A percentile compares a stretch with the other conserved stretches of the same genome.
These are phyloP conservation scores for Esperia sulphurella DNA, from an alignment of 2,888 invertebrate species.

Conservation along the genomic window DNA sequence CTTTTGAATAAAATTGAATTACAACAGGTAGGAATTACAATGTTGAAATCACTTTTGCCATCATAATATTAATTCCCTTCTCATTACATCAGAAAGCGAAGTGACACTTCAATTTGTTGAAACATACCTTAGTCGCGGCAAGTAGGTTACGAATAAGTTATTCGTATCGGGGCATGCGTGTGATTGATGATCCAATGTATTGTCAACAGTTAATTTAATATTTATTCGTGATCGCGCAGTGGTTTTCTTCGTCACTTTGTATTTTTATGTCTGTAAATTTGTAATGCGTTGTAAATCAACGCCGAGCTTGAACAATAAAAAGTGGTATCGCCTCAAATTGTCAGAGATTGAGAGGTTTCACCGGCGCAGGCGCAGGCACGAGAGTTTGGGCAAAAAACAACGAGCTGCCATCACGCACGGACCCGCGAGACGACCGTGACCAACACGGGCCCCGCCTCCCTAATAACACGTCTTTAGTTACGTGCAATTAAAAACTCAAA, in stretches of 20 bases:
- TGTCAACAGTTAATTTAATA: slow-evolving; percentile 58
- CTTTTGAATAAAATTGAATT: background rate
- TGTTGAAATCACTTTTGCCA: slow-evolving; percentile 26
- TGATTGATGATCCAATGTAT: slow-evolving; percentile 51
- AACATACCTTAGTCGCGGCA: slow-evolving; percentile 27
- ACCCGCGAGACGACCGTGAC: slow-evolving; percentile 57
- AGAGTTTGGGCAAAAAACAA: slow-evolving; percentile 24
- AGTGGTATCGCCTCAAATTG: slow-evolving; percentile 35
- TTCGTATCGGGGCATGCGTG: slow-evolving; percentile 41
- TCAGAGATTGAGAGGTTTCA: slow-evolving; percentile 38
- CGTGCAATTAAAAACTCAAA: slow-evolving; percentile 75
- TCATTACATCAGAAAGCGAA: slow-evolving; percentile 42
- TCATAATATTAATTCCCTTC: slow-evolving; percentile 38
- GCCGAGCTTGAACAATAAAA: slow-evolving; percentile 30
- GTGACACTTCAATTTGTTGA: slow-evolving; percentile 60
- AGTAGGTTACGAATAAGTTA: slow-evolving; percentile 51
- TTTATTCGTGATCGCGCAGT: slow-evolving; percentile 29
- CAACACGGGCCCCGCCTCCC: slow-evolving; percentile 60
- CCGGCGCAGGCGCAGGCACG: slow-evolving; percentile 5
- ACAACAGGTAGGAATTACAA: slow-evolving; percentile 3
- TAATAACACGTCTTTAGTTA: slow-evolving; percentile 69
- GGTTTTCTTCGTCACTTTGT: slow-evolving; percentile 23
- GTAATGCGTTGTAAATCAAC: slow-evolving; percentile 38
- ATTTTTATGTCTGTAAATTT: slow-evolving; percentile 22
- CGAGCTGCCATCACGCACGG: slow-evolving; percentile 36